Evolutionary conservation across 2,888 invertebrate species (phyloP), one percentile per base, ranked within the genome.

Genomic region (Pterostichus madidus): DNA sequence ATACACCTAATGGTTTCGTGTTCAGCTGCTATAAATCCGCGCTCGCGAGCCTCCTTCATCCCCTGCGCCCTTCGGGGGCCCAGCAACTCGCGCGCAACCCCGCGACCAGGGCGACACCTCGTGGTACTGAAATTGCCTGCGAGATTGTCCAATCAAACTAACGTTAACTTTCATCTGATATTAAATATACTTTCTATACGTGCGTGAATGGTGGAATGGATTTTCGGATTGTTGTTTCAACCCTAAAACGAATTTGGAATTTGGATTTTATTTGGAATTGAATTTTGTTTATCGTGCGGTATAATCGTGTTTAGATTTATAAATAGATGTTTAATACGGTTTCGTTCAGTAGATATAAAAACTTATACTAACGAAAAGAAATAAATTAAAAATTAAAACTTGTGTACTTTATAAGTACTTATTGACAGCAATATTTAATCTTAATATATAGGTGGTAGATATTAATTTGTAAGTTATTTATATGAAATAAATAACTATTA

Each of bases 101-200:
- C 39, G 52, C 73, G 44, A 17, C 24, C 75, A 32, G 32, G 75
- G 89, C 89, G 89, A 89, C 89, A 89, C 89, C 89, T 89, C 88
- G 86, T 89, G 89, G 89, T 89, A 89, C 89, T 88, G 88, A 88
- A 89, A 89, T 89, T 88, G 88, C 88, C 86, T 87, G 86, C 86
- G 86, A 88, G 88, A 89, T 89, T 89, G 88, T 87, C 86, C 86
- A 89, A 89, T 87, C 87, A 88, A 89, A 88, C 87, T 87, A 86
- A 87, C 88, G 88, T 88, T 81, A 81, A 81, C 81, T 81, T 59
- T 46, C 39, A 75, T 81, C 81, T 81, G 81, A 81, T 81, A 81
- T 81, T 81, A 75, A 73, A 81, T 81, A 81, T 81, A 73, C 56
- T 78, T 56, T 61, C 24, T 56, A 75, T 56, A 44, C 71, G 81